Evolutionary conservation across 1,140 invertebrate species (phyloP), one percentile per base, ranked within the genome.

Genomic region (Trinorchestia longiramus): DNA sequence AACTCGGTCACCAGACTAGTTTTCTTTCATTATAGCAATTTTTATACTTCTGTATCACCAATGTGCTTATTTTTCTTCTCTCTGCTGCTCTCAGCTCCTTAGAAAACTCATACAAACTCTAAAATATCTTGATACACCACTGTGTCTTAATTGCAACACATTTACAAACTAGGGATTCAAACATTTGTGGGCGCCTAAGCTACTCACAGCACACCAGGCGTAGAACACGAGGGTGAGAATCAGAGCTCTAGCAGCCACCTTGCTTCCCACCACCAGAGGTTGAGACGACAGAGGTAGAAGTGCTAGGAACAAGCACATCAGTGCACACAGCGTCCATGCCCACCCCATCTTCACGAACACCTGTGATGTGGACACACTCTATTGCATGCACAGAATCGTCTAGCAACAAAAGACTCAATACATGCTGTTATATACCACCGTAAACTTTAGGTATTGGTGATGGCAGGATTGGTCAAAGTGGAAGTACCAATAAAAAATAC

Each of bases 291-390:
- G 44, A 0, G 92, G 92, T 40, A 94, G 92, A 43, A 94, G 92
- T 6, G 19, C 11, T 23, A 94, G 44, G 43, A 8, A 6, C 0
- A 94, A 44, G 11, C 43, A 6, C 43, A 94, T 6, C 43, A 94
- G 41, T 3, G 92, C 92, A 43, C 6, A 94, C 92, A 94, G 40
- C 43, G 92, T 94, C 92, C 92, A 94, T 8, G 92, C 92, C 92
- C 92, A 94, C 15, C 92, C 92, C 92, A 94, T 94, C 92, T 94
- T 94, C 43, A 94, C 92, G 43, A 94, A 94, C 41, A 94, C 92
- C 92, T 94, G 92, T 4, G 0, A 23, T 11, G 40, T 90, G 43
- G 11, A 90, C 36, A 28, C 6, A 42, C 41, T n/a, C 36, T n/a
- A 87, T 4, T 36, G 36, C 62, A 17, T 77, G 88, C 19, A 90